Evolutionary conservation across 2,888 invertebrate genomes (phyloP), one percentile per base, ranked within the genome.

Genomic region (Napeogenes inachia): DNA sequence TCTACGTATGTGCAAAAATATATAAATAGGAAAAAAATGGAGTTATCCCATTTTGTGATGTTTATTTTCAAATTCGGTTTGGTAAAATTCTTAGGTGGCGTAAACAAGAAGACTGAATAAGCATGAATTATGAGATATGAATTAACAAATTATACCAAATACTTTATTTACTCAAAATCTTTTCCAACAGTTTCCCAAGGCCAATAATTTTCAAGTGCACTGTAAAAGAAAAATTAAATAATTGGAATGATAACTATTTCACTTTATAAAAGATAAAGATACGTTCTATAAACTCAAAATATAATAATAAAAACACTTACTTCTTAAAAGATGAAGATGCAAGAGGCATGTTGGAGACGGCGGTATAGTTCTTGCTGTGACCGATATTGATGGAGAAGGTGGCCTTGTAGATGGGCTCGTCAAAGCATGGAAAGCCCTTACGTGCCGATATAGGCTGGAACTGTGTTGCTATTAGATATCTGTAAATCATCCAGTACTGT

Each of bases 401-500:
- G 0, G 97, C 96, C 78, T 98, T 98, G 87, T 95, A 93, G 46
- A 93, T 92, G 0, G 98, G 98, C 84, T 98, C 98, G 81, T 98
- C 98, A 88, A 96, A 97, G 82, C 97, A 98, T 0, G 98, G 98
- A 87, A 98, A 97, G 0, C 95, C 96, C 69, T 93, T 91, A 35
- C 98, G 92, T 0, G 98, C 98, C n/a, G 92, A 92, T 13, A 92
- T 94, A 0, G 95, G 92, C 72, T 95, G 95, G 79, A 96, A 97
- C 80, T 97, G 97, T 0, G 97, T 97, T 2, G 95, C 92, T 32
- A 96, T 94, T 45, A 95, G 79, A 91, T 94, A 95, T 77, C 94
- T 94, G 77, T 45, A 13, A 70, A 73, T 42, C 42, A 10, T 2
- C 35, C 35, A 35, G 1, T 35, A 3, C 35, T 2, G 12, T 42